Evolutionary conservation across 1,140 invertebrate species (phyloP).

Genomic region (Trissolcus basalis): DNA sequence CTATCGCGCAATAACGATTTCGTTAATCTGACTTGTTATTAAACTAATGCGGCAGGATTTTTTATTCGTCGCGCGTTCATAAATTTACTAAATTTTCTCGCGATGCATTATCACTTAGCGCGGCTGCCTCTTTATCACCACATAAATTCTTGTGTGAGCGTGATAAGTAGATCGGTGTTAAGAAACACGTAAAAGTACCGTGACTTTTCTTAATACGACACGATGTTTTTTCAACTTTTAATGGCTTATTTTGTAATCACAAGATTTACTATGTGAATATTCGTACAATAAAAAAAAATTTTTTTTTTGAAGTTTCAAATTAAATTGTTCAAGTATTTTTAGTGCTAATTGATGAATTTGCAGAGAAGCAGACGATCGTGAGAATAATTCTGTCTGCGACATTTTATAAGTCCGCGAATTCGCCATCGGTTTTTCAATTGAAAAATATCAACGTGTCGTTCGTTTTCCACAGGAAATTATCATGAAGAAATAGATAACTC

Average conservation of each 20-base stretch:
- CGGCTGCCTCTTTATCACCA: conserved; percentile 41
- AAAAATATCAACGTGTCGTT: conserved; percentile 28
- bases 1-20: conserved; percentile 28
- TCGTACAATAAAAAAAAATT: too few species aligned
- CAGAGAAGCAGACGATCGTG: too few species aligned
- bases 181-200: conserved; percentile 30
- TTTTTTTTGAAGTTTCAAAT: too few species aligned
- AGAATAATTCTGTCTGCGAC: too few species aligned
- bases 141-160: conserved; percentile 40
- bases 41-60: conserved; percentile 35
- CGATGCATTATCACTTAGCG: conserved; percentile 40
- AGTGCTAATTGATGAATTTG: too few species aligned
- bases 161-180: conserved; percentile 39
- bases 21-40: conserved; percentile 33
- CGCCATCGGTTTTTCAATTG: conserved; percentile 30
- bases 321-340: too few species aligned
- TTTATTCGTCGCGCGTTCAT: conserved; percentile 29
- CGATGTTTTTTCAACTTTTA: too few species aligned
- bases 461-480: conserved; percentile 45
- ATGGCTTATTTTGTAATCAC: too few species aligned
- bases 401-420: not conserved
- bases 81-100: conserved; percentile 46
- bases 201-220: not conserved
- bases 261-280: too few species aligned
- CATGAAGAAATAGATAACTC: conserved; percentile 46